Evolutionary conservation across 2,797 vertebrate species (phyloP).

Genomic region (Pempheris klunzingeri): DNA sequence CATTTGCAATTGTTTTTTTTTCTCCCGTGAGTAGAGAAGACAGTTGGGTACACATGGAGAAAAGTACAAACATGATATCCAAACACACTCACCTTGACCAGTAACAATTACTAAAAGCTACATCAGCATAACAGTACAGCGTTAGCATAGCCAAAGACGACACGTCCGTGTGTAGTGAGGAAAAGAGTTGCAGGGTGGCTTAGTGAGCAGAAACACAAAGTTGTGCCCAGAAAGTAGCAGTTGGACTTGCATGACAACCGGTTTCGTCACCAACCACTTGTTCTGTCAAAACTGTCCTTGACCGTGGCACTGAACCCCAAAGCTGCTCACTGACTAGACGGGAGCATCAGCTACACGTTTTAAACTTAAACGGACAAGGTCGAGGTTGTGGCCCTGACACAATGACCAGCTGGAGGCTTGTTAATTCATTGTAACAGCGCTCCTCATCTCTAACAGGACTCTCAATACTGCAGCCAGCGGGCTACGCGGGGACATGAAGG

Average conservation of each 20-base stretch:
- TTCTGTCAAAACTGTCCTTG: constrained; percentile 54
- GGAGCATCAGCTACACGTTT: constrained; percentile 34
- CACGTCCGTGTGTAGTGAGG: not conserved
- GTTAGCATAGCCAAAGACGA: not conserved
- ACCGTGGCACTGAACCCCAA: constrained; percentile 47
- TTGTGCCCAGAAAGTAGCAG: constrained; percentile 9
- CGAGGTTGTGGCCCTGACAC: constrained; percentile 18
- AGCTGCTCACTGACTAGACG: constrained; percentile 42
- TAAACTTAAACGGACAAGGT: constrained; percentile 49
- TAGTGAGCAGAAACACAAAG: constrained; percentile 13
- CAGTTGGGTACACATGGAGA: not conserved
- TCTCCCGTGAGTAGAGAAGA: not conserved
- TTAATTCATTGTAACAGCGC: constrained; percentile 24
- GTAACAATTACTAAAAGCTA: not conserved
- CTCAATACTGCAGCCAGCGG: not conserved
- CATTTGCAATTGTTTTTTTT: not conserved
- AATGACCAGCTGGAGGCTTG: constrained; percentile 56
- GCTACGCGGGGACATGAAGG: not conserved
- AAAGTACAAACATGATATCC: not conserved
- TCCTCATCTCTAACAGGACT: constrained; percentile 14
- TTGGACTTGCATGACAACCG: constrained; percentile 37
- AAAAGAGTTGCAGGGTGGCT: not conserved
- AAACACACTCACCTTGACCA: not conserved
- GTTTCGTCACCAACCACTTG: constrained; percentile 40
- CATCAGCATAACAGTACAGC: not conserved